These are phyloP conservation scores for Protaetia brevitarsis DNA, from an alignment of 1,140 invertebrate species.

Conservation along the genomic window DNA sequence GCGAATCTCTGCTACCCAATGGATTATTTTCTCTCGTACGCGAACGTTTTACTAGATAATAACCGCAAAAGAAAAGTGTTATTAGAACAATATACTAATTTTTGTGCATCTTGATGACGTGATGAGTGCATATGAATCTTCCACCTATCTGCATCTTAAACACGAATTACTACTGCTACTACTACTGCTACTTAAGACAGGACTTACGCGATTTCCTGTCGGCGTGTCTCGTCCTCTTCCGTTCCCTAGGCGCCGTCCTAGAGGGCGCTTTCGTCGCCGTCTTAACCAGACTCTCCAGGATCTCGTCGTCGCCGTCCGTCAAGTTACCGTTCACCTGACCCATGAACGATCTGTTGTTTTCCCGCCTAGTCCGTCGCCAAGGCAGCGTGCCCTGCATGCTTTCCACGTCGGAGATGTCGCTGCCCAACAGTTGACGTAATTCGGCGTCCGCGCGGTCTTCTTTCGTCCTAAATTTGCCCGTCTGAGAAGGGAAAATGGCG, in stretches of 20 bases:
- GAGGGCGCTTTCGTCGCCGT: constrained; percentile 76
- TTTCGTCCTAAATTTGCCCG: constrained; percentile 71
- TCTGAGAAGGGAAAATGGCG: constrained; percentile 42
- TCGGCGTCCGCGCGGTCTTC: constrained; percentile 78
- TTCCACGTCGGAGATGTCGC: constrained; percentile 62
- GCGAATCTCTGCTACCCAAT: constrained; percentile 49
- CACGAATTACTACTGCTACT: background rate
- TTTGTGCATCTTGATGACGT: too few species aligned
- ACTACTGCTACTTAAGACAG: background rate
- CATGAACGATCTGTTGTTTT: constrained; percentile 44
- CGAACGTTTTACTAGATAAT: constrained; percentile 54
- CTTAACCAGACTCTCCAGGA: constrained; percentile 83
- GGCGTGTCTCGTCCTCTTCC: constrained; percentile 71
- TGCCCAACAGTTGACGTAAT: constrained; percentile 69
- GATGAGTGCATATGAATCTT: too few species aligned
- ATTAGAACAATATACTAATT: too few species aligned
- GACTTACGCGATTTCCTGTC: constrained; percentile 83
- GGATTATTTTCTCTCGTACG: constrained; percentile 59
- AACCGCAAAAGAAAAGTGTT: too few species aligned
- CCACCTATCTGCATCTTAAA: too few species aligned
- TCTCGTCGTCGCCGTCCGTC: constrained; percentile 83
- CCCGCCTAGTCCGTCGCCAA: constrained; percentile 64
- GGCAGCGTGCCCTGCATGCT: constrained; percentile 66
- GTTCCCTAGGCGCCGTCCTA: constrained; percentile 69
- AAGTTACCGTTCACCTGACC: constrained; percentile 60